A percentile compares a stretch with the other conserved stretches of the same genome.
phyloP scores from a whole-genome alignment of 2,797 vertebrate genomes.

The Rhadinocentrus ornatus region DNA sequence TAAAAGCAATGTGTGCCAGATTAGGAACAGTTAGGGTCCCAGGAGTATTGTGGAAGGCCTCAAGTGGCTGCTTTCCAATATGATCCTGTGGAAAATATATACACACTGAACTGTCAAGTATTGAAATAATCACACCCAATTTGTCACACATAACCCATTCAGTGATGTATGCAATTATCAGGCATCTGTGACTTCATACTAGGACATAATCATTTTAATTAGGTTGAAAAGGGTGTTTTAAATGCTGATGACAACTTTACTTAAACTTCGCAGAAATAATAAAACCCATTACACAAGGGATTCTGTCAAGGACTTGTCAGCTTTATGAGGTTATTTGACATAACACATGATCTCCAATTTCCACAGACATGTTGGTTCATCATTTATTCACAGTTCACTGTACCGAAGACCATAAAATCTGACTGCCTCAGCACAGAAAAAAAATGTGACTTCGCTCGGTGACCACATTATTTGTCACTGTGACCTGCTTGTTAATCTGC shows the following conservation, averaged over 20 bases:
- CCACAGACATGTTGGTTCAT: slow-evolving; percentile 34
- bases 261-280: neutral
- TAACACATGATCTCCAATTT: slow-evolving; percentile 41
- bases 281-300: neutral
- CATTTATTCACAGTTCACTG: slow-evolving; percentile 44
- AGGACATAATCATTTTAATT: neutral
- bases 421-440: slow-evolving; percentile 21
- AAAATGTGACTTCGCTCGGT: slow-evolving; percentile 39
- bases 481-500: slow-evolving; percentile 60
- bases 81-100: neutral
- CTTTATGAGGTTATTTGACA: slow-evolving; percentile 43
- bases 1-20: neutral
- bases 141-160: neutral
- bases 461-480: slow-evolving; percentile 52
- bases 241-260: neutral
- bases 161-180: neutral
- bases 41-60: neutral
- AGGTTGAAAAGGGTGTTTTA: neutral
- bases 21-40: neutral
- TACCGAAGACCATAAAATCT: slow-evolving; percentile 52
- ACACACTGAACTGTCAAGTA: neutral
- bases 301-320: slow-evolving; percentile 7
- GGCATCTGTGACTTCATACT: neutral
- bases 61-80: neutral
- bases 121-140: neutral